Base-by-base conservation (phyloP, 2,888 invertebrate species). In the Andrena trimmerana region DNA sequence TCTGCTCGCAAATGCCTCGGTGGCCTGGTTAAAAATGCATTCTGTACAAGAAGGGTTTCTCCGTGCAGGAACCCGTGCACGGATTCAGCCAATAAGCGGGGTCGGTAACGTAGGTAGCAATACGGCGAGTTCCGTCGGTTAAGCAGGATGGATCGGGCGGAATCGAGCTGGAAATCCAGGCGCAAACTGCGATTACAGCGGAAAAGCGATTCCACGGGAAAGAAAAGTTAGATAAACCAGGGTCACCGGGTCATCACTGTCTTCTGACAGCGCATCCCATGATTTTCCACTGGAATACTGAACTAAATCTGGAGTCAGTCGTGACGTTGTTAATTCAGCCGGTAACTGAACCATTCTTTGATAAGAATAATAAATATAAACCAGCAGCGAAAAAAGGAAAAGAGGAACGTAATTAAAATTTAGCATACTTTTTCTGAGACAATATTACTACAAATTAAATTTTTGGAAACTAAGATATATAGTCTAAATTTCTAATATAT, bases 161-260 rank as follows among this genome's bases (percentile, higher is more conserved):
- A 63, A 24, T 27, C 59, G 60, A 65, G 59, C 52, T 66, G 13
- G 60, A 69, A 65, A 84, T 72, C 68, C 71, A 52, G 36, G 60
- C 50, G 27, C 10, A 48, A 57, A 74, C 59, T 42, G 42, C 70
- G 78, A 80, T 67, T 20, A 63, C 54, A 8, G 0, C 24, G 50
- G 68, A 50, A 13, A 29, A 60, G 27, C n/a, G 52, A 69, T 69
- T 74, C 16, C n/a, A 24, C 13, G 27, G 66, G 52, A 13, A 24
- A 50, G 16, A 69, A 65, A 29, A 42, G 77, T 67, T 76, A 29
- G 86, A 86, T 86, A 83, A 71, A 52, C 72, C 27, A 62, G 78
- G 88, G 82, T 88, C 88, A 83, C 65, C 80, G 75, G 88, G 85
- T 84, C 88, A 86, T 87, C 81, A 70, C 78, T 83, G 79, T 66